phyloP scores from a whole-genome alignment of 2,888 invertebrate species.

The Cantharis flavilabris region DNA sequence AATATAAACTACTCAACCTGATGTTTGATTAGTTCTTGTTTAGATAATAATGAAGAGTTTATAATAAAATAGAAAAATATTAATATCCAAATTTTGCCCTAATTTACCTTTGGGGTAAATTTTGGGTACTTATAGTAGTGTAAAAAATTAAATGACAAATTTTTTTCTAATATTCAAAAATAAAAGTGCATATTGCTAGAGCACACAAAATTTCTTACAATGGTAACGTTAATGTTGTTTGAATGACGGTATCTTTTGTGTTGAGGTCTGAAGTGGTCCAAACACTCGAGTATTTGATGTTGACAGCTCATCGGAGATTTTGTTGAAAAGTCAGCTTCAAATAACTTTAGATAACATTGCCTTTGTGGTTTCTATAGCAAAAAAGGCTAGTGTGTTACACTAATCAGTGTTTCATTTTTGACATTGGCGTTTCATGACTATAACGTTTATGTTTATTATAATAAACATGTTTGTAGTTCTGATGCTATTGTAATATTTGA shows the following conservation, averaged over 20 bases:
- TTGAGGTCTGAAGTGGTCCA: slow-evolving; percentile 42
- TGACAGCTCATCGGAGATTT: slow-evolving; percentile 44
- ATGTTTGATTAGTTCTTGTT: background rate
- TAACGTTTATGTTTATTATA: slow-evolving; percentile 24
- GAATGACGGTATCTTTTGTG: slow-evolving; percentile 32
- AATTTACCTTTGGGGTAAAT: background rate
- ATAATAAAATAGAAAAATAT: background rate
- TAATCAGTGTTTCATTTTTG: slow-evolving; percentile 1
- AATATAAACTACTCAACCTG: slow-evolving; percentile 34
- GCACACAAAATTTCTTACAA: slow-evolving; percentile 23
- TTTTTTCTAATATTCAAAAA: background rate
- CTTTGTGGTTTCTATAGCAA: slow-evolving; percentile 39
- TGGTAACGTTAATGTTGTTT: slow-evolving; percentile 30
- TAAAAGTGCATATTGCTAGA: slow-evolving; percentile 12
- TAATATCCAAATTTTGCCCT: background rate
- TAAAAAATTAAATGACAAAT: background rate
- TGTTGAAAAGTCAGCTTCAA: slow-evolving; percentile 42
- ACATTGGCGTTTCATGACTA: background rate
- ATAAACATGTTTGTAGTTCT: slow-evolving; percentile 28
- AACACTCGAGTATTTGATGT: slow-evolving; percentile 45
- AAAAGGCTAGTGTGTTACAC: slow-evolving; percentile 25
- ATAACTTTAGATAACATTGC: slow-evolving; percentile 44
- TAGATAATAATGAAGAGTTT: background rate
- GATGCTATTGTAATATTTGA: slow-evolving; percentile 13
- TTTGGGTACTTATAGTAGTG: background rate